These are phyloP conservation scores for Eremobia ochroleuca DNA, from an alignment of 2,888 invertebrate genomes.

Conservation along the genomic window DNA sequence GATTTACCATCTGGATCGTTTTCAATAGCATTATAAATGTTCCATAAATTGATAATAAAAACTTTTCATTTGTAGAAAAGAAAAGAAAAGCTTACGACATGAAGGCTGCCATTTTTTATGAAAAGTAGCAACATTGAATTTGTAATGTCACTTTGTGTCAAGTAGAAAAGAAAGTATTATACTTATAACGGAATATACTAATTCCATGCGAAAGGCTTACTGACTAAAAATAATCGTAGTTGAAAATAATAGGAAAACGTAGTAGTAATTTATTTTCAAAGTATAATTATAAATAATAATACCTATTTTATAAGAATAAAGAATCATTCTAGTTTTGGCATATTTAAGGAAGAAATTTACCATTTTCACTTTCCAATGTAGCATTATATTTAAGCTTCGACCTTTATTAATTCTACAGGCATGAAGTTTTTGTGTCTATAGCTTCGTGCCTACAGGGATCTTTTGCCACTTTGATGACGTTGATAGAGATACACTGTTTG, in stretches of 20 bases:
- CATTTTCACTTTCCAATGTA: no score
- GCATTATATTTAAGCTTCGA: no score
- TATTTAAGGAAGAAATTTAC: no score
- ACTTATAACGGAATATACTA: neutral
- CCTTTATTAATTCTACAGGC: no score
- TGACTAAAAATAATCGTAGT: neutral
- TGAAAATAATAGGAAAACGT: no score
- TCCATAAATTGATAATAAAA: conserved; percentile 81
- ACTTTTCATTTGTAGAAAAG: conserved; percentile 84
- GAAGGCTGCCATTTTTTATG: conserved; percentile 89
- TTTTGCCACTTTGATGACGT: no score
- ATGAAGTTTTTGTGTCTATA: no score
- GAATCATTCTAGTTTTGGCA: neutral
- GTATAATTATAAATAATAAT: neutral
- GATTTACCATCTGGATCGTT: conserved; percentile 76
- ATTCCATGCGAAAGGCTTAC: neutral
- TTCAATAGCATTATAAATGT: conserved; percentile 83
- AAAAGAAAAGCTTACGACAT: conserved; percentile 91
- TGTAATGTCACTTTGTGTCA: conserved; percentile 71
- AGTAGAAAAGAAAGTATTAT: neutral
- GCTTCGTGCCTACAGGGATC: no score
- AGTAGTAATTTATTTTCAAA: no score
- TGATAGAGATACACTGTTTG: no score
- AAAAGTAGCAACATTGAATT: conserved; percentile 84
- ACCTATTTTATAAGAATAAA: neutral